Evolutionary conservation across 37 sponge, comb jelly and placozoan species (phyloP).

Genomic region (Chondrilla cf. caribensis): DNA sequence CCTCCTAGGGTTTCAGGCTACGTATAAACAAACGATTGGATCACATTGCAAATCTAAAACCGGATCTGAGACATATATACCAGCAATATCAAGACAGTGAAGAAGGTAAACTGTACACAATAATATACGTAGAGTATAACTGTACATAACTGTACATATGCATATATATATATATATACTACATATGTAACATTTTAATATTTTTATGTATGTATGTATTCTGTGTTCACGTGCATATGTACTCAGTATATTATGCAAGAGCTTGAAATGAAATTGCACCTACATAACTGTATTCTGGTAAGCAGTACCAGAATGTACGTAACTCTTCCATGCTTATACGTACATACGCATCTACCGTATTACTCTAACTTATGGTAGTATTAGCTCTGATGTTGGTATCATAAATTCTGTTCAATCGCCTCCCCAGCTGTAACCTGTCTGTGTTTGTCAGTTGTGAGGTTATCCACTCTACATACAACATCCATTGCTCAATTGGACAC

Average conservation of each 20-base stretch:
- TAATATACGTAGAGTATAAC: background rate
- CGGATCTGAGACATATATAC: background rate
- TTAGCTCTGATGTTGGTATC: no score
- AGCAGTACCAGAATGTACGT: no score
- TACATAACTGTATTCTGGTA: no score
- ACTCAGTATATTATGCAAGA: background rate
- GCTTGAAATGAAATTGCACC: no score
- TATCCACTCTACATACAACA: no score
- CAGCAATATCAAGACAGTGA: background rate
- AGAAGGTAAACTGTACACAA: background rate
- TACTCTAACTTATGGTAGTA: no score
- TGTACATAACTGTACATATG: background rate
- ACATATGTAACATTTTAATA: background rate
- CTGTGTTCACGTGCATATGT: background rate
- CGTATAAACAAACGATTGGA: background rate
- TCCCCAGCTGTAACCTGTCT: no score
- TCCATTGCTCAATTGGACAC: no score
- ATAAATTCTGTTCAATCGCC: no score
- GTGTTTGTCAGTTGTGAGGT: no score
- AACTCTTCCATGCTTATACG: no score
- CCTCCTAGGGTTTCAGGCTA: background rate
- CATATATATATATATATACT: background rate
- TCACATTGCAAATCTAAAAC: constrained; percentile 8
- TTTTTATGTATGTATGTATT: background rate
- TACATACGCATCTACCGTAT: no score